phyloP scores from a whole-genome alignment of 2,797 vertebrate species.

The Clarias fuscus region DNA sequence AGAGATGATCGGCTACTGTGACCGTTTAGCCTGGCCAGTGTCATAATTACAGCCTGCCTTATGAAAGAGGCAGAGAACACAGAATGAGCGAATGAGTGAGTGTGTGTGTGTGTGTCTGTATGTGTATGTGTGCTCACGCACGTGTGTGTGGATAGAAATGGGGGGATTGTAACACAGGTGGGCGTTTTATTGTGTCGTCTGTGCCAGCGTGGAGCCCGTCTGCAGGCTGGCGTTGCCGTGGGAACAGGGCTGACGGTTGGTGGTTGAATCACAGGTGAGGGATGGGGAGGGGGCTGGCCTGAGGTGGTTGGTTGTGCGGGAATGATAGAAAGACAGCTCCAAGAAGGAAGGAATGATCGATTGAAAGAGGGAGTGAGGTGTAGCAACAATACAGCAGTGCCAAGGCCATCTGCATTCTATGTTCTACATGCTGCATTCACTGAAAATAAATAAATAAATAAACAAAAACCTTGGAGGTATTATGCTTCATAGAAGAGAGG shows the following conservation, averaged over 20 bases:
- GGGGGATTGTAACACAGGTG: conserved; percentile 64
- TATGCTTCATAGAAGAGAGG: neutral
- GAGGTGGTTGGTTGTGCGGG: conserved; percentile 17
- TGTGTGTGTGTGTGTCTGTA: conserved; percentile 23
- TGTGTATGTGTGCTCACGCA: conserved; percentile 23
- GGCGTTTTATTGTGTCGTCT: conserved; percentile 72
- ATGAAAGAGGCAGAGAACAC: conserved; percentile 58
- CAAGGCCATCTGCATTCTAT: conserved; percentile 22
- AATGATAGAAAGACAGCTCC: conserved; percentile 39
- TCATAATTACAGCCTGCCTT: conserved; percentile 71
- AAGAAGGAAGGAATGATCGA: conserved; percentile 48
- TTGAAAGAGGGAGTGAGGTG: conserved; percentile 36
- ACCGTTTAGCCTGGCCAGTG: conserved; percentile 59
- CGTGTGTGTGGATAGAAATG: conserved; percentile 25
- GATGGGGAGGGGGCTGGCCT: conserved; percentile 18
- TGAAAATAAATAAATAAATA: neutral
- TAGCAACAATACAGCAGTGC: conserved; percentile 25
- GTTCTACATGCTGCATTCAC: neutral
- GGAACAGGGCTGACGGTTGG: conserved; percentile 54
- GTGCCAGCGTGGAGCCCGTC: conserved; percentile 67
- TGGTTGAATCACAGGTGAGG: conserved; percentile 61
- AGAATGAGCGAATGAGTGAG: conserved; percentile 32
- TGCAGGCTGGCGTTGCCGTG: conserved; percentile 63
- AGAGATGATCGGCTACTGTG: conserved; percentile 60
- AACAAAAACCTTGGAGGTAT: neutral